phyloP scores from a whole-genome alignment of 2,797 vertebrate species.

The Hylomyscus alleni region DNA sequence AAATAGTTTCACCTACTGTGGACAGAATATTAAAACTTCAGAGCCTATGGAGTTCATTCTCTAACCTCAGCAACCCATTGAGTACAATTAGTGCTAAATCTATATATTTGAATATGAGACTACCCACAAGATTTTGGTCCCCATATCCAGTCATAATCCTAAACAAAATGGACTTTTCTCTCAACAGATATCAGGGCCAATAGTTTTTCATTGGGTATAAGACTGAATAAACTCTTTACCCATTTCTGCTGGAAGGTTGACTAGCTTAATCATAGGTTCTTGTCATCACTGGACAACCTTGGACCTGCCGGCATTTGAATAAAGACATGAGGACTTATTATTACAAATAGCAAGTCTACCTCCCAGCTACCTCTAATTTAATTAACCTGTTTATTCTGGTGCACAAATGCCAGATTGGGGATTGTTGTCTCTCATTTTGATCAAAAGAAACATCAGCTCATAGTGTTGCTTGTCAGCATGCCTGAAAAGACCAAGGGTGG shows the following conservation, averaged over 20 bases:
- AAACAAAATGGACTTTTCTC: background rate
- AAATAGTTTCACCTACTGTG: background rate
- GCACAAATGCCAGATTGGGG: too few species aligned
- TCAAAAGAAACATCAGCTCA: slow-evolving; percentile 8
- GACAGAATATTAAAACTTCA: background rate
- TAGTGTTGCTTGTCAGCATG: slow-evolving; percentile 39
- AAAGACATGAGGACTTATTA: background rate
- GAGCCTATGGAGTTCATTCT: background rate
- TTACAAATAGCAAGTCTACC: background rate
- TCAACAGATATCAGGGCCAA: background rate
- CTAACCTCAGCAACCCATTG: background rate
- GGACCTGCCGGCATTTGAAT: background rate
- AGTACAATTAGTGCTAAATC: background rate
- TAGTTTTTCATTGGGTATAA: background rate
- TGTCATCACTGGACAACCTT: background rate
- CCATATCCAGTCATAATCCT: background rate
- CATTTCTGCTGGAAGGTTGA: background rate
- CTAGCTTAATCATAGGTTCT: background rate
- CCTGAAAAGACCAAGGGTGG: background rate
- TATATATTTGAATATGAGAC: background rate
- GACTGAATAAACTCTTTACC: background rate
- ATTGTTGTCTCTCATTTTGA: background rate
- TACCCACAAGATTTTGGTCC: background rate
- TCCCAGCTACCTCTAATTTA: background rate
- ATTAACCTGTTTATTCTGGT: background rate